These are phyloP conservation scores for Archaeoteleia sp. DNA, from an alignment of 2,888 invertebrate genomes.

Conservation along the genomic window DNA sequence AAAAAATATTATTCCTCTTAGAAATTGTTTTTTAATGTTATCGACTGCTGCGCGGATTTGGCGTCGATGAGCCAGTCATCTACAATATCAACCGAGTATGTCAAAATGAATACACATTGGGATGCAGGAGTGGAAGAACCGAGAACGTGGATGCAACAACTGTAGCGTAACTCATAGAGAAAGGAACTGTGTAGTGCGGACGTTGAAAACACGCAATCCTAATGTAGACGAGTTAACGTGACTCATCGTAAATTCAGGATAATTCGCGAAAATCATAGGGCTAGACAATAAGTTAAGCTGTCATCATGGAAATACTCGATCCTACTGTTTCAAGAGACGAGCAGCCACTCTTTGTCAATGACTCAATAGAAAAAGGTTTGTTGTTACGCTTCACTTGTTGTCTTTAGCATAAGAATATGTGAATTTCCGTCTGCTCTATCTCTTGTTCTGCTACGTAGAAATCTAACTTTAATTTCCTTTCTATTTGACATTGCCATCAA, in stretches of 20 bases:
- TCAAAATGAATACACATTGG: no score
- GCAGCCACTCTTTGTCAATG: constrained; percentile 69
- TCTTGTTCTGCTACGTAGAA: no score
- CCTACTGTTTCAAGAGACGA: constrained; percentile 70
- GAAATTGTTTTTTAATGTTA: no score
- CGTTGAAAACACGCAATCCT: constrained; percentile 13
- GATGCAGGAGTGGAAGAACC: no score
- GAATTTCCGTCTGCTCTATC: neutral
- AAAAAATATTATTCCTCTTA: no score
- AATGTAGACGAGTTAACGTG: constrained; percentile 12
- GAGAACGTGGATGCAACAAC: no score
- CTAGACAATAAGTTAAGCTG: neutral
- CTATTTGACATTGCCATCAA: no score
- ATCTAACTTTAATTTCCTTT: no score
- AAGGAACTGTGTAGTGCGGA: constrained; percentile 8
- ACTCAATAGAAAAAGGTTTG: constrained; percentile 67
- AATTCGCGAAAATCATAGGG: neutral
- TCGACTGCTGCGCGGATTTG: no score
- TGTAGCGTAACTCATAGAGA: constrained; percentile 20
- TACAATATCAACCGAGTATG: no score
- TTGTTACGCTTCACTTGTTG: neutral
- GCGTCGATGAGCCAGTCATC: no score
- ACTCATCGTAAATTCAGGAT: neutral
- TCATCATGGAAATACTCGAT: constrained; percentile 70
- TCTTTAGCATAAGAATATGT: neutral